Evolutionary conservation across 2,797 vertebrate species (phyloP), one percentile per base, ranked within the genome.

Genomic region (Myotis planiceps): DNA sequence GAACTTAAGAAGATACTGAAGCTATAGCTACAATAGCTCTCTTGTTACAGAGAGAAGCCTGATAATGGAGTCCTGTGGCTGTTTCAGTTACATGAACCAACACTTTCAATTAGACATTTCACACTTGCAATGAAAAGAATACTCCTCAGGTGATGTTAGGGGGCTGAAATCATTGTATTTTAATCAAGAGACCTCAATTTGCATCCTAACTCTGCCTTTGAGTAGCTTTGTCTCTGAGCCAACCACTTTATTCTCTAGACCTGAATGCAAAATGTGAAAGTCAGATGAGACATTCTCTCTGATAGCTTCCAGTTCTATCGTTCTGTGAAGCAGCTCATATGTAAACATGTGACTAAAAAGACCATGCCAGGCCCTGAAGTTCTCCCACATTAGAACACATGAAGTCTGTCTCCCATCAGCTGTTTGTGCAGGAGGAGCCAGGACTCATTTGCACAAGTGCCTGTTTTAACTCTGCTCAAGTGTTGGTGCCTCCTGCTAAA

Each of bases 401-500:
- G 7, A 51, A 85, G 19, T 68, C 83, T 83, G 69, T 82, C 88
- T 94, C 95, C 47, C 81, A 21, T 92, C 82, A 72, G 51, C 49
- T 82, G 49, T 78, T 95, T 66, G 75, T 27, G 49, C 37, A 75
- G 82, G 25, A 92, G 80, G 68, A 82, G 27, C 16, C 74, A 80
- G 72, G 39, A 55, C 21, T 79, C 16, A 55, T 47, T 66, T 21
- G 0, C 37, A 76, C 66, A 88, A 88, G 47, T 45, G 8, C 53
- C 65, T 83, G 69, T n/a, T 27, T 89, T 92, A 60, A 75, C 27
- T 81, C 39, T 55, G 32, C 29, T 95, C n/a, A 55, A 37, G 45
- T 6, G 10, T 68, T 65, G 29, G 55, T 87, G 9, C 9, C 37
- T 80, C 5, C 90, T 96, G 93, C 76, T 95, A 80, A 95, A 94